Conservation (phyloP, 2,797 vertebrate genomes). For the Xenopus petersii region DNA sequence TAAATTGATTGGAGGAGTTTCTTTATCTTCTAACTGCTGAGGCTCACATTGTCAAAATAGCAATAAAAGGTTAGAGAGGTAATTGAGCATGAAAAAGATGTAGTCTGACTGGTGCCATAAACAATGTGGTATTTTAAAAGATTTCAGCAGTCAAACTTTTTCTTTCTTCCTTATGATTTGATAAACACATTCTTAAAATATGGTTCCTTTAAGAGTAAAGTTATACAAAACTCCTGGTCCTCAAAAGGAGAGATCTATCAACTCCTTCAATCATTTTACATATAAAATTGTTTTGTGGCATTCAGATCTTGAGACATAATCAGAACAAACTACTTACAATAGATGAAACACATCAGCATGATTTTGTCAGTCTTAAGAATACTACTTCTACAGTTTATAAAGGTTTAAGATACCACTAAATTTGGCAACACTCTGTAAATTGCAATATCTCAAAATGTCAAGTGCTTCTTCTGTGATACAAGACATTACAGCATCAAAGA, state of each 20-base stretch:
- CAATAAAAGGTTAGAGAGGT: constrained; percentile 19
- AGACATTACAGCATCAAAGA: no score
- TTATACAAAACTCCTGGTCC: not conserved
- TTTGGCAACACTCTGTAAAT: no score
- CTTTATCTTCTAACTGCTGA: constrained; percentile 15
- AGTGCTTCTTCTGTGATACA: no score
- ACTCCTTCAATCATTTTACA: not conserved
- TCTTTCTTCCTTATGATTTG: not conserved
- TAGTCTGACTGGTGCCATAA: constrained; percentile 2
- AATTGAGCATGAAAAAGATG: constrained; percentile 12
- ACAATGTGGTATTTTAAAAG: not conserved
- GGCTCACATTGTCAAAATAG: constrained; percentile 13
- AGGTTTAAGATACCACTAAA: no score
- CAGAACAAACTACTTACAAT: not conserved
- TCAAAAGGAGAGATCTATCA: not conserved
- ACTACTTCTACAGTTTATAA: not conserved
- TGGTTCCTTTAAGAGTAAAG: not conserved
- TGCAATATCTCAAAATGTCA: no score
- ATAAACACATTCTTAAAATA: not conserved
- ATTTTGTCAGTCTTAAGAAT: not conserved
- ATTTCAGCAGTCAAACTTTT: not conserved
- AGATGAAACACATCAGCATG: not conserved
- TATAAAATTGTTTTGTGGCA: not conserved
- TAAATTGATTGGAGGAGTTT: constrained; percentile 6
- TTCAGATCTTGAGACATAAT: not conserved